Evolutionary conservation across 37 sponge, comb jelly and placozoan genomes (phyloP).

Genomic region (Cladorhizidae sp.): DNA sequence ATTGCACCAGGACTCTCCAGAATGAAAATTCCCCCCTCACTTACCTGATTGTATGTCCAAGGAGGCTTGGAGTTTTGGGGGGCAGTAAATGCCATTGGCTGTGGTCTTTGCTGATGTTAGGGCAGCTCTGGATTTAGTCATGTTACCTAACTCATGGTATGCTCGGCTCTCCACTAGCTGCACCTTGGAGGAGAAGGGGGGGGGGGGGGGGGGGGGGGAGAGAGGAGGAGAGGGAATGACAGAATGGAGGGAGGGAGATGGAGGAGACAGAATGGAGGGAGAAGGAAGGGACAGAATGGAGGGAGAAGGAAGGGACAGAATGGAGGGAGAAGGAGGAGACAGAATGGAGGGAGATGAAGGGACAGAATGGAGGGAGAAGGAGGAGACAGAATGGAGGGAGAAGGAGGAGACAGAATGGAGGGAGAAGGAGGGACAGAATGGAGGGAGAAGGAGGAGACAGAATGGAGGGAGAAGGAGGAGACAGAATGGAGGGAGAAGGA

Average conservation of each 20-base stretch:
- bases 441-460: too few relatives aligned
- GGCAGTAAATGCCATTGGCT: slow-evolving; percentile 97
- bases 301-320: too few relatives aligned
- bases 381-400: too few relatives aligned
- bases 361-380: too few relatives aligned
- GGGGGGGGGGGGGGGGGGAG: neutral
- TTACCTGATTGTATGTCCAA: slow-evolving; percentile 93
- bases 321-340: too few relatives aligned
- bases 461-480: too few relatives aligned
- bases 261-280: too few relatives aligned
- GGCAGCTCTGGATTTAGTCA: slow-evolving; percentile 87
- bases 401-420: too few relatives aligned
- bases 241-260: neutral
- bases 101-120: slow-evolving; percentile 98
- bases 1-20: neutral
- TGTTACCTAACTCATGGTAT: slow-evolving; percentile 88
- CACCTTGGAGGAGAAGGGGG: slow-evolving; percentile 46
- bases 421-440: too few relatives aligned
- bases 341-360: too few relatives aligned
- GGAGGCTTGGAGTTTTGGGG: slow-evolving; percentile 91
- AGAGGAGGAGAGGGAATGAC: neutral
- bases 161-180: slow-evolving; percentile 95
- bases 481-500: too few relatives aligned
- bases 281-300: neutral
- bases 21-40: neutral